These are phyloP conservation scores for Drosophila anomalata DNA, from an alignment of 2,888 invertebrate species.

Conservation along the genomic window DNA sequence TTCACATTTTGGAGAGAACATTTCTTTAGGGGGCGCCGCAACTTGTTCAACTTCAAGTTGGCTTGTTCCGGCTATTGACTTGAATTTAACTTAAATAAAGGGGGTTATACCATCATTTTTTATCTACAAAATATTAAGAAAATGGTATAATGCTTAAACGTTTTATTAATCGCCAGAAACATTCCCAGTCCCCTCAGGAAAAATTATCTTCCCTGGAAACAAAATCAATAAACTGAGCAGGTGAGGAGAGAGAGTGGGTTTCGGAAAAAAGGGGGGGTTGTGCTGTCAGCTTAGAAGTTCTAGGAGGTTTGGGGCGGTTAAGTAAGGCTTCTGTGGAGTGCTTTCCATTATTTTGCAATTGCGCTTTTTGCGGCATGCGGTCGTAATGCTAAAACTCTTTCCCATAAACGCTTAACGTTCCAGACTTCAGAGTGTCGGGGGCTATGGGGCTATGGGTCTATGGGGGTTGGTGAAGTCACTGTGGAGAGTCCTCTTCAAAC, in stretches of 20 bases:
- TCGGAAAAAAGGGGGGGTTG: neutral
- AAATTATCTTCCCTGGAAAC: conserved; percentile 19
- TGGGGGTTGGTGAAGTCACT: too few relatives aligned
- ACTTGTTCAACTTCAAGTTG: conserved; percentile 13
- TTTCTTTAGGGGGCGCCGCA: conserved; percentile 4
- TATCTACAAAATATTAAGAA: too few relatives aligned
- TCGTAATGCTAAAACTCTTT: conserved; percentile 37
- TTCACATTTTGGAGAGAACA: conserved; percentile 17
- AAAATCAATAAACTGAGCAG: conserved; percentile 39
- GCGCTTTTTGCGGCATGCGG: conserved; percentile 43
- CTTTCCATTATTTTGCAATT: conserved; percentile 75
- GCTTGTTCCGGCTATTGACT: neutral
- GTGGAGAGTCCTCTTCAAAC: conserved; percentile 15
- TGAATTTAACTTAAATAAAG: neutral
- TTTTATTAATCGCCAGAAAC: neutral
- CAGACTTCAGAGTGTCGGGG: neutral
- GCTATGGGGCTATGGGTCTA: neutral
- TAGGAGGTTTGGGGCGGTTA: neutral
- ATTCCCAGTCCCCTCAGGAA: neutral
- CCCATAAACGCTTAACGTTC: conserved; percentile 42
- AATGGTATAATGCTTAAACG: neutral
- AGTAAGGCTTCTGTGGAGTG: conserved; percentile 38
- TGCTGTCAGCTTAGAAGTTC: neutral
- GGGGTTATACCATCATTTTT: too few relatives aligned
- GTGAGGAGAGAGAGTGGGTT: conserved; percentile 5